phyloP scores from a whole-genome alignment of 2,113 vertebrate genomes.

The Crotophaga sulcirostris region DNA sequence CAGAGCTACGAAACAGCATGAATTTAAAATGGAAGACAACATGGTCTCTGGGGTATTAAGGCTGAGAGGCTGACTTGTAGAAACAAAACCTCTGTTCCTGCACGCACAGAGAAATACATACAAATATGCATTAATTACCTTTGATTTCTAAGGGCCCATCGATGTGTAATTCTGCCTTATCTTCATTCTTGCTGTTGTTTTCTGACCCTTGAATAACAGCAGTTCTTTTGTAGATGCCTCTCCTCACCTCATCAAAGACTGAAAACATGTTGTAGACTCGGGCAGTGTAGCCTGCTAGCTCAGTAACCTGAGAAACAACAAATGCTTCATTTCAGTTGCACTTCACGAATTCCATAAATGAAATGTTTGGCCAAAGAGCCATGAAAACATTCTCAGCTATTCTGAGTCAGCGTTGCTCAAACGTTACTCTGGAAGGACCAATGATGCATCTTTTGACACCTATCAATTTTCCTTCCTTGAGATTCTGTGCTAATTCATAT shows the following conservation, averaged over 20 bases:
- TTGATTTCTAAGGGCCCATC: conserved; percentile 88
- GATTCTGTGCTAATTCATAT: neutral
- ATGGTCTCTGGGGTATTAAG: neutral
- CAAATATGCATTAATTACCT: conserved; percentile 75
- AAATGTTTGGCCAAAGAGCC: neutral
- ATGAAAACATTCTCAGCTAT: neutral
- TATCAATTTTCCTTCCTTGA: neutral
- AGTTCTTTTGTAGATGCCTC: conserved; percentile 90
- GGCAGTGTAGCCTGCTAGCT: conserved; percentile 95
- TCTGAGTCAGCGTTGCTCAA: neutral
- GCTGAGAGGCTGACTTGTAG: neutral
- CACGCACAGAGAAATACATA: neutral
- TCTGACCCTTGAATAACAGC: conserved; percentile 70
- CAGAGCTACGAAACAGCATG: neutral
- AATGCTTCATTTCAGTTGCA: neutral
- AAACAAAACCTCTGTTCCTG: neutral
- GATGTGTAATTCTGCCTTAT: conserved; percentile 76
- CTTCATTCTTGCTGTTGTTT: conserved; percentile 69
- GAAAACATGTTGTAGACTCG: conserved; percentile 95
- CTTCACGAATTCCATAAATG: neutral
- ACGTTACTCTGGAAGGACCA: neutral
- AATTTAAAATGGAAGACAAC: neutral
- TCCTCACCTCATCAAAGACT: conserved; percentile 95
- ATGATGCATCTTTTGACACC: fast-evolving
- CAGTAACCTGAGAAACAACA: conserved; percentile 85